These are phyloP conservation scores for Mythimna vitellina DNA, from an alignment of 2,888 invertebrate genomes.

Conservation along the genomic window DNA sequence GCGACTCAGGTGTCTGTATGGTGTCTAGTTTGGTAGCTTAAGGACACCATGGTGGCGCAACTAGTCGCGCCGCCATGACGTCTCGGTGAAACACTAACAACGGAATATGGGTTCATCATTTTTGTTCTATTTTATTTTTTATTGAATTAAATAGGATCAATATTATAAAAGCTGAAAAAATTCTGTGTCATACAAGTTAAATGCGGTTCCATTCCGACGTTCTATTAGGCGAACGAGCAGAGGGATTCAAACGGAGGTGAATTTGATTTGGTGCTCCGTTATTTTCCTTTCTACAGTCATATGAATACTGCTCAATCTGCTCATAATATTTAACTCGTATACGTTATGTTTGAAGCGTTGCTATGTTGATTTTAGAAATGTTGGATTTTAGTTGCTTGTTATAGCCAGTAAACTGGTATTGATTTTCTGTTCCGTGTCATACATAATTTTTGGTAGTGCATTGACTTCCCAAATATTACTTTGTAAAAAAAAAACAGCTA, in stretches of 20 bases:
- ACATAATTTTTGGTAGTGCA: background rate
- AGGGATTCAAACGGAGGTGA: conserved; percentile 69
- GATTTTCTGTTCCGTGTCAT: background rate
- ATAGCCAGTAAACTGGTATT: background rate
- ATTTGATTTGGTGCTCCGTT: conserved; percentile 75
- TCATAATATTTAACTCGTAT: conserved; percentile 17
- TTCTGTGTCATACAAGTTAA: conserved; percentile 37
- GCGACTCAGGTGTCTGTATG: no score
- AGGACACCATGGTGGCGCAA: no score
- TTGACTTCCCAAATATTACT: background rate
- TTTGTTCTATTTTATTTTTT: no score
- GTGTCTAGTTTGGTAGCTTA: no score
- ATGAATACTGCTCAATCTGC: conserved; percentile 25
- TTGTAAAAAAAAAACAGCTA: no score
- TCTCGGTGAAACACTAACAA: no score
- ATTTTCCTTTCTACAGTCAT: conserved; percentile 58
- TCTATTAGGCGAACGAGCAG: conserved; percentile 80
- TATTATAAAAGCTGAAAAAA: conserved; percentile 29
- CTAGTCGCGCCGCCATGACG: no score
- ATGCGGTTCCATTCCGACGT: conserved; percentile 72
- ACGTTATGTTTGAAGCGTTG: conserved; percentile 1
- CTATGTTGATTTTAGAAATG: conserved; percentile 26
- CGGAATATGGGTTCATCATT: no score
- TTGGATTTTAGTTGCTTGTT: conserved; percentile 4
- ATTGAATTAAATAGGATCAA: no score